phyloP scores from a whole-genome alignment of 2,113 vertebrate species.

The Coptodon bakossiorum region DNA sequence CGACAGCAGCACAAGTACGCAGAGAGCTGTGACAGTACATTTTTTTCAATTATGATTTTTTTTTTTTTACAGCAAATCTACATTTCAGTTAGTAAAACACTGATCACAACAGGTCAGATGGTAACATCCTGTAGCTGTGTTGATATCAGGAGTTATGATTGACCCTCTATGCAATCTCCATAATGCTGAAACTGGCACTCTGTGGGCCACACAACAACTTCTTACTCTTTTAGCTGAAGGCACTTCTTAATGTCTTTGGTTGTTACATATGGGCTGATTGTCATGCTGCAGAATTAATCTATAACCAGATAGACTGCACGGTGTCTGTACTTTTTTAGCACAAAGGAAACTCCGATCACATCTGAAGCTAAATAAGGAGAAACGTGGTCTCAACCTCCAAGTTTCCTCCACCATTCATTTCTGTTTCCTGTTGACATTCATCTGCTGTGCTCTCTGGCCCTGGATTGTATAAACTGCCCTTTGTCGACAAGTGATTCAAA shows the following conservation, averaged over 20 bases:
- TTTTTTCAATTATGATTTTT: not conserved
- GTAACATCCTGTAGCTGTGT: not conserved
- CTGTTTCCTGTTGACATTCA: not conserved
- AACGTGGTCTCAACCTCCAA: not conserved
- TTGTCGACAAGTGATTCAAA: not conserved
- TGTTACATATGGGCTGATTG: not conserved
- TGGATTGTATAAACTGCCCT: not conserved
- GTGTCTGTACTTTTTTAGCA: not conserved
- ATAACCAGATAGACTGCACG: not conserved
- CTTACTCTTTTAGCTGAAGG: no score
- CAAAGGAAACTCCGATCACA: not conserved
- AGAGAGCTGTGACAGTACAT: not conserved
- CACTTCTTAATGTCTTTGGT: not conserved
- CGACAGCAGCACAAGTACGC: conserved; percentile 77
- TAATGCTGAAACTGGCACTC: not conserved
- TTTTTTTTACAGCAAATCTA: not conserved
- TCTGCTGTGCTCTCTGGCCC: not conserved
- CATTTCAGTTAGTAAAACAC: not conserved
- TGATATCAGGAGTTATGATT: not conserved
- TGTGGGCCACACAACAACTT: not conserved
- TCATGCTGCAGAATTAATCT: not conserved
- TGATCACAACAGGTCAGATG: not conserved
- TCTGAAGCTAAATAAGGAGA: not conserved
- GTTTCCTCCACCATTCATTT: not conserved
- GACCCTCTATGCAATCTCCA: not conserved